phyloP scores from a whole-genome alignment of 2,797 vertebrate genomes.

The Agapornis canus region DNA sequence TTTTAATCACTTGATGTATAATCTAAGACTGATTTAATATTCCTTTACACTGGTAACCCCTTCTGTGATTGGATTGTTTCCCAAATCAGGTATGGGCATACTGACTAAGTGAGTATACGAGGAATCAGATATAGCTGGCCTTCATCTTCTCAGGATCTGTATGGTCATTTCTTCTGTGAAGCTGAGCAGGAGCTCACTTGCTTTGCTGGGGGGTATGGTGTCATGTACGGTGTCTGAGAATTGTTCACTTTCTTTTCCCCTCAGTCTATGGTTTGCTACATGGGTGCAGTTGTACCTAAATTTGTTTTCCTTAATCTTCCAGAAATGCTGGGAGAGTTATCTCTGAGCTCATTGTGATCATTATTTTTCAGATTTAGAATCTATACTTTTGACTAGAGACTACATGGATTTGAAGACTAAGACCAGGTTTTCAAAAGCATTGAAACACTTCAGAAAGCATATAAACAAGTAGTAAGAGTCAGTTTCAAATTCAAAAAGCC shows the following conservation, averaged over 20 bases:
- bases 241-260: neutral
- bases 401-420: constrained; percentile 2
- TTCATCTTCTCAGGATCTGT: neutral
- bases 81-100: neutral
- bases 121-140: neutral
- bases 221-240: neutral
- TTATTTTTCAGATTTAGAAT: constrained; percentile 7
- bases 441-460: neutral
- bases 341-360: neutral
- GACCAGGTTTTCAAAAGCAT: neutral
- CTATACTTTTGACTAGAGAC: neutral
- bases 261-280: neutral
- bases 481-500: neutral
- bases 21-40: neutral
- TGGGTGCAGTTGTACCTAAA: neutral
- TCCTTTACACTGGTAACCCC: neutral
- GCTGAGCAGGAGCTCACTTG: neutral
- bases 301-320: neutral
- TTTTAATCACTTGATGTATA: neutral
- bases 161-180: neutral
- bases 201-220: neutral
- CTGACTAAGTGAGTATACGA: neutral
- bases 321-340: neutral
- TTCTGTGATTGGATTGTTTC: neutral
- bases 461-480: neutral